Conservation (phyloP, 1,140 invertebrate species). For the Streblospio benedicti region DNA sequence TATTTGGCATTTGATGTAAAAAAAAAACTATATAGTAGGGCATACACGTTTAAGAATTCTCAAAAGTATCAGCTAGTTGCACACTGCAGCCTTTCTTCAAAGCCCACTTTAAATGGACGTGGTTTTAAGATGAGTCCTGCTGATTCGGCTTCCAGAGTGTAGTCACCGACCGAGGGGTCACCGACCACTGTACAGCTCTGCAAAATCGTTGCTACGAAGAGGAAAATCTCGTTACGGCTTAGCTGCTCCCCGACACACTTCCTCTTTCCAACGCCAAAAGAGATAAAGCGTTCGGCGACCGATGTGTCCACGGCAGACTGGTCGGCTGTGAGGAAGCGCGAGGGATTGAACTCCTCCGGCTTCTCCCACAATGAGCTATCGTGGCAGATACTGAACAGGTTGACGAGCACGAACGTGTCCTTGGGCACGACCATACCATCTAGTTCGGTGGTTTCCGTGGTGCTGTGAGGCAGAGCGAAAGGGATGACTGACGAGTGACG, state of each 20-base stretch:
- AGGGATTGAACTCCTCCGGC: constrained; percentile 31
- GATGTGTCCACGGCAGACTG: constrained; percentile 15
- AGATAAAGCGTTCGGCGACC: constrained; percentile 26
- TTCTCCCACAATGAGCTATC: constrained; percentile 31
- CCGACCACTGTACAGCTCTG: too few species aligned
- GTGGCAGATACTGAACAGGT: constrained; percentile 32
- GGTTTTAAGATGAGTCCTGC: too few species aligned
- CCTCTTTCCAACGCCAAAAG: constrained; percentile 32
- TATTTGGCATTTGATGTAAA: too few species aligned
- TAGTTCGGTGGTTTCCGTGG: constrained; percentile 35
- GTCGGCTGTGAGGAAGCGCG: constrained; percentile 30
- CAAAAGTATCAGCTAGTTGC: too few species aligned
- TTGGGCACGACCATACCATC: constrained; percentile 26
- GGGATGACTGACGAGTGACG: constrained; percentile 35
- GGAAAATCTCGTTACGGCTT: background rate
- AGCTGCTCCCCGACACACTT: constrained; percentile 68
- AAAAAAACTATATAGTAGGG: too few species aligned
- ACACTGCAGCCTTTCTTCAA: too few species aligned
- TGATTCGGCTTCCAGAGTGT: too few species aligned
- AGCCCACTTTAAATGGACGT: too few species aligned
- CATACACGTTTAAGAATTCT: too few species aligned
- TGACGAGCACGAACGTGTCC: constrained; percentile 36
- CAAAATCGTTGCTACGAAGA: background rate
- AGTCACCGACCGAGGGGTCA: too few species aligned
- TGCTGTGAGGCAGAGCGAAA: constrained; percentile 39